phyloP scores from a whole-genome alignment of 2,888 invertebrate genomes.

The Ashinkailepas kermadecensis region DNA sequence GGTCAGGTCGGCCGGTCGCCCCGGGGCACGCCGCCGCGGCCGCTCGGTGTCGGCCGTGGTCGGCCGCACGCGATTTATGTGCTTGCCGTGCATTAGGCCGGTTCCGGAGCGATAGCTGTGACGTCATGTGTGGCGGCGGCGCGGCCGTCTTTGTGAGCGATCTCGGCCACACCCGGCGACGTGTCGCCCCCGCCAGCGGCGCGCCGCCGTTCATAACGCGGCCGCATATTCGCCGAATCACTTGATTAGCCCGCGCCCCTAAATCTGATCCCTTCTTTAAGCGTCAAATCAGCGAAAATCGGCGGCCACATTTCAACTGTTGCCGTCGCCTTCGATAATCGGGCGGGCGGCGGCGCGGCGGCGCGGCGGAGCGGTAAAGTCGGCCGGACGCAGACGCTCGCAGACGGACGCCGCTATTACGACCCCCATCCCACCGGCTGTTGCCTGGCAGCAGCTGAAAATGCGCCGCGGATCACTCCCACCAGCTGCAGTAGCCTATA shows the following conservation, averaged over 20 bases:
- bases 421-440: too few species aligned
- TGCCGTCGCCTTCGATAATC: neutral
- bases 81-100: neutral
- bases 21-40: neutral
- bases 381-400: neutral
- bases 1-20: neutral
- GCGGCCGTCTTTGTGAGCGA: neutral
- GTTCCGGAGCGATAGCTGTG: conserved; percentile 1
- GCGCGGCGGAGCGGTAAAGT: too few species aligned
- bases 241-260: conserved; percentile 13
- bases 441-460: too few species aligned
- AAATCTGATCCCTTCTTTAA: neutral
- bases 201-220: neutral
- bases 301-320: conserved; percentile 3
- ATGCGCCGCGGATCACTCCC: too few species aligned
- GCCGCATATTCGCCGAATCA: neutral
- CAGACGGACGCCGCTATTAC: neutral
- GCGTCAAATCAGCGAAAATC: neutral
- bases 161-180: neutral
- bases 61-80: neutral
- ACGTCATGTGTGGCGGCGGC: neutral
- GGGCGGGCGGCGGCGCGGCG: neutral
- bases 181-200: neutral
- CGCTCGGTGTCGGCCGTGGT: neutral
- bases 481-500: too few species aligned